These are phyloP conservation scores for Calyptommatus sinebrachiatus DNA, from an alignment of 2,113 vertebrate species.

Conservation along the genomic window DNA sequence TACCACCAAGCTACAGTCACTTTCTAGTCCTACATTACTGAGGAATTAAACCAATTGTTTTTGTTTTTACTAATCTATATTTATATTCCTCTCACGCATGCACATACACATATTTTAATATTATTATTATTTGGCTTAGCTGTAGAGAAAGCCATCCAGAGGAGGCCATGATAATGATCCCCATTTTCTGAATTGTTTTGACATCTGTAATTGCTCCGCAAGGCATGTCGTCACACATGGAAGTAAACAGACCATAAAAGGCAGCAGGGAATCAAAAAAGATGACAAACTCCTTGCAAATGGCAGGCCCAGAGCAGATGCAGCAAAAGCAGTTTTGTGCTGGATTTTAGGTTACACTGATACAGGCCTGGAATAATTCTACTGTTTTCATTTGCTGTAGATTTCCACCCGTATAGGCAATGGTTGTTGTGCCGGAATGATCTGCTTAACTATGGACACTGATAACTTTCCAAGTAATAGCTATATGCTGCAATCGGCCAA, in stretches of 20 bases:
- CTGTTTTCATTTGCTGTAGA: neutral
- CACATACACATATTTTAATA: no score
- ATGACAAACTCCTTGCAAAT: neutral
- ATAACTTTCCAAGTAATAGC: neutral
- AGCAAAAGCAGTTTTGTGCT: neutral
- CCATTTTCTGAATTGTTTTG: constrained; percentile 5
- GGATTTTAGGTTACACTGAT: constrained; percentile 1
- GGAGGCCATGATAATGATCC: neutral
- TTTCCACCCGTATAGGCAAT: neutral
- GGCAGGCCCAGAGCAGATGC: neutral
- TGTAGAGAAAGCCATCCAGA: neutral
- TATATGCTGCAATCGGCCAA: neutral
- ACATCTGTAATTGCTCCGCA: neutral
- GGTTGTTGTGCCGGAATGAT: neutral
- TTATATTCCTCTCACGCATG: no score
- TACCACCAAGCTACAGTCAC: no score
- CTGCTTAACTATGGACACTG: neutral
- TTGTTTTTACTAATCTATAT: neutral
- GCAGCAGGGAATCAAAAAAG: neutral
- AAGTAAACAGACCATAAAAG: constrained; percentile 12
- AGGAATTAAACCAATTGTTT: constrained; percentile 2
- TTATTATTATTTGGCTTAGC: neutral
- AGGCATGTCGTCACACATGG: neutral
- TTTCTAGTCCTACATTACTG: neutral
- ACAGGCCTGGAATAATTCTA: neutral